Base-by-base conservation (phyloP, 2,888 invertebrate genomes). In the Himalopsyche kuldschensis region DNA sequence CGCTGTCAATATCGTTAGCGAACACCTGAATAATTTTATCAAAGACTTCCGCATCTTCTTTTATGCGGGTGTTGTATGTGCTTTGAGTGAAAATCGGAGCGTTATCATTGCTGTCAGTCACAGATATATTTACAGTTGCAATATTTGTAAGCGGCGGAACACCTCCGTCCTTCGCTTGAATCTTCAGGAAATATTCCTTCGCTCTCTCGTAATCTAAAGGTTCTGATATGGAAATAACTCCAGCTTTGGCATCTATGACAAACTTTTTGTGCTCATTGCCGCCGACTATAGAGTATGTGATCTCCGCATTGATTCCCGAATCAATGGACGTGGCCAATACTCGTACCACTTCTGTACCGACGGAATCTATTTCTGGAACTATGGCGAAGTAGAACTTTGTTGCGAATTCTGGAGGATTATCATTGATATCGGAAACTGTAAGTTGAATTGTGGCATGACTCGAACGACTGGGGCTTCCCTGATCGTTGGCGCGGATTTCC, bases 391-490 rank as follows among this genome's bases (percentile, higher is more conserved):
- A 98, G 86, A 94, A 94, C 87, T 95, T 95, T 84, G 94, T 94
- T 85, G 95, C 95, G 90, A 99, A 99, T 90, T 97, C 97, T 11
- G 99, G 99, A 32, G 98, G 97, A 92, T 98, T 98, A 90, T 99
- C 98, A 89, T 97, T 98, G 86, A 98, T 96, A 90, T 98, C 98
- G 89, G 97, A 95, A 24, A 98, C 96, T 88, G 96, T 95, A 75
- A 98, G 95, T 46, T 95, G 93, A 85, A 97, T 91, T 84, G 93
- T 92, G 32, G 95, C 94, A 3, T 93, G 90, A 87, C 94, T 94
- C 83, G 94, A 93, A 85, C 95, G 91, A 87, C 94, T 93, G 0
- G 97, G 97, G 0, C 91, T 92, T 27, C 98, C 98, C 87, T 94
- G 94, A 91, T 99, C 99, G 31, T 93, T 91, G 0, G 98, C 98